Evolutionary conservation across 2,113 vertebrate genomes (phyloP).

Genomic region (Antechinus flavipes): DNA sequence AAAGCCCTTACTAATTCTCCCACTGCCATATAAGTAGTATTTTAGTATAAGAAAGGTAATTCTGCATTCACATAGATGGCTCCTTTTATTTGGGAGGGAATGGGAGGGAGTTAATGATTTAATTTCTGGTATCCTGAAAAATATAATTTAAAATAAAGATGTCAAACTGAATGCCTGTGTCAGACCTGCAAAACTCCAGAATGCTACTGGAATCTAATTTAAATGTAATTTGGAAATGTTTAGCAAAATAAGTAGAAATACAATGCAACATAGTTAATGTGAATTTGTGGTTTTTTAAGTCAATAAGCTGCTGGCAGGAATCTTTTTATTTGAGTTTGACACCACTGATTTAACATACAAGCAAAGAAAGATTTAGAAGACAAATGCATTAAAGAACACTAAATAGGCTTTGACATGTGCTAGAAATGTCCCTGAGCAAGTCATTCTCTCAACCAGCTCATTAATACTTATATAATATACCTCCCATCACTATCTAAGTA

Average conservation of each 20-base stretch:
- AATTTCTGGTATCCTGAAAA: constrained; percentile 8
- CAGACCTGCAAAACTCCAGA: not conserved
- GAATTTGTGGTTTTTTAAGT: not conserved
- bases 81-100: not conserved
- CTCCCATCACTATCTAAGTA: not conserved
- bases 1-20: not conserved
- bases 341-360: not conserved
- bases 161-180: not conserved
- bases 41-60: not conserved
- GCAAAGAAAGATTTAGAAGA: not conserved
- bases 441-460: not conserved
- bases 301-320: not conserved
- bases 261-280: not conserved
- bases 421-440: not conserved
- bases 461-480: not conserved
- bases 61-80: not conserved
- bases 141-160: not conserved
- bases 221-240: not conserved
- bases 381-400: not conserved
- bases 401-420: not conserved
- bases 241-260: not conserved
- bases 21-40: not conserved
- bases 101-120: not conserved
- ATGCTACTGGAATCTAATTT: not conserved
- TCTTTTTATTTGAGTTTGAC: not conserved